Evolutionary conservation across 2,113 vertebrate genomes (phyloP).

Genomic region (zebrafish (Danio rerio)): DNA sequence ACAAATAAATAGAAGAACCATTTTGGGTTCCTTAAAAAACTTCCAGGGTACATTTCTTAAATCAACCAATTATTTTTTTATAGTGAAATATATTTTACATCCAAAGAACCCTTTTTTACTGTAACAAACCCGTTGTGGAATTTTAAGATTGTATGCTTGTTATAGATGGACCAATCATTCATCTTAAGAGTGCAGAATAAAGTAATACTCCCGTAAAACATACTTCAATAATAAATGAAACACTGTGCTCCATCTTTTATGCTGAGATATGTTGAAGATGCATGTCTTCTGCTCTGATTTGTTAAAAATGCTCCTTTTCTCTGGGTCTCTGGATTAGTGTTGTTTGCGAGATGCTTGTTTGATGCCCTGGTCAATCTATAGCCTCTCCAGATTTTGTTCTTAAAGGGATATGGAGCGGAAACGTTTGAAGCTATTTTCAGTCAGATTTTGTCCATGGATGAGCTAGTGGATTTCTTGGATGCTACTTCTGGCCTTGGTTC

Average conservation of each 20-base stretch:
- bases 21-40: no score
- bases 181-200: no score
- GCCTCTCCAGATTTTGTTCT: conserved; percentile 1
- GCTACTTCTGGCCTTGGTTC: conserved; percentile 12
- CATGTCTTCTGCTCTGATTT: not conserved
- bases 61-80: no score
- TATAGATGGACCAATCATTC: no score
- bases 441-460: not conserved
- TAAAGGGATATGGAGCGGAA: not conserved
- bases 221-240: no score
- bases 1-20: no score
- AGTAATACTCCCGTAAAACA: no score
- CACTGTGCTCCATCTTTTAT: not conserved
- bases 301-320: not conserved
- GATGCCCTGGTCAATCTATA: not conserved
- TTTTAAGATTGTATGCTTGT: no score
- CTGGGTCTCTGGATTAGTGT: not conserved
- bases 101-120: no score
- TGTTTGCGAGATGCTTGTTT: not conserved
- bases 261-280: not conserved
- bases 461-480: conserved; percentile 14
- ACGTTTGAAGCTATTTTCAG: conserved; percentile 14
- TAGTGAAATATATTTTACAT: no score
- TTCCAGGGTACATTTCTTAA: no score
- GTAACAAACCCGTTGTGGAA: no score